Evolutionary conservation across 2,888 invertebrate species (phyloP).

Genomic region (Falcaria lacertinaria): DNA sequence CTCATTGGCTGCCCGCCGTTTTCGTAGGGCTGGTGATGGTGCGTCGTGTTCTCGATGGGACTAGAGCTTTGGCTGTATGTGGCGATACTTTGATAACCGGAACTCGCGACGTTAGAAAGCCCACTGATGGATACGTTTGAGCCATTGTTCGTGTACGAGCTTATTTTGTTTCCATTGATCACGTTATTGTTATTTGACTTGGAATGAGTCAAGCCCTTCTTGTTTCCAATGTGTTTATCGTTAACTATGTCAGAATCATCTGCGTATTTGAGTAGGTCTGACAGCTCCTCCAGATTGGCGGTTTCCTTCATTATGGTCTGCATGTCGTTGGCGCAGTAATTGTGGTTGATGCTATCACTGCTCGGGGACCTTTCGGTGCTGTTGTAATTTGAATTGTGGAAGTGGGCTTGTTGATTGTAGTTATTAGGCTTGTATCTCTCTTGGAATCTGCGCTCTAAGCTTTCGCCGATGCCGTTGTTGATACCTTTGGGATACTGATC

Average conservation of each 20-base stretch:
- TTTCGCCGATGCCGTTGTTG: conserved; percentile 66
- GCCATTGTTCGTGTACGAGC: conserved; percentile 80
- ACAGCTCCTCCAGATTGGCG: conserved; percentile 84
- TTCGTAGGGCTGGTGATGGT: conserved; percentile 64
- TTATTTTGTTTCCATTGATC: conserved; percentile 65
- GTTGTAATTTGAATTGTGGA: conserved; percentile 64
- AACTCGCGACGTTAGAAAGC: conserved; percentile 87
- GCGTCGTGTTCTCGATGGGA: conserved; percentile 84
- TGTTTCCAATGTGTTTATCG: conserved; percentile 69
- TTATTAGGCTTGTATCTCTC: conserved; percentile 72
- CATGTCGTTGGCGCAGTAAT: conserved; percentile 66
- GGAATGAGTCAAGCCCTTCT: conserved; percentile 64
- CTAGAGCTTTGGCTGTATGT: conserved; percentile 93
- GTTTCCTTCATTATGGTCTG: conserved; percentile 74
- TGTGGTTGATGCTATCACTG: conserved; percentile 68
- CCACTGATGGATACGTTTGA: conserved; percentile 91
- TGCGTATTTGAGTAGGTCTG: conserved; percentile 85
- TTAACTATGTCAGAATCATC: conserved; percentile 84
- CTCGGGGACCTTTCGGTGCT: conserved; percentile 67
- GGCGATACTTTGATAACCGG: conserved; percentile 93
- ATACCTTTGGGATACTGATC: conserved; percentile 81
- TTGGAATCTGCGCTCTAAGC: conserved; percentile 71
- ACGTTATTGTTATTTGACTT: conserved; percentile 66
- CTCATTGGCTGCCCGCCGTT: conserved; percentile 73
- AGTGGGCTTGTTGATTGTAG: conserved; percentile 59